phyloP scores from a whole-genome alignment of 2,888 invertebrate species.

The Creontiades dilutus region DNA sequence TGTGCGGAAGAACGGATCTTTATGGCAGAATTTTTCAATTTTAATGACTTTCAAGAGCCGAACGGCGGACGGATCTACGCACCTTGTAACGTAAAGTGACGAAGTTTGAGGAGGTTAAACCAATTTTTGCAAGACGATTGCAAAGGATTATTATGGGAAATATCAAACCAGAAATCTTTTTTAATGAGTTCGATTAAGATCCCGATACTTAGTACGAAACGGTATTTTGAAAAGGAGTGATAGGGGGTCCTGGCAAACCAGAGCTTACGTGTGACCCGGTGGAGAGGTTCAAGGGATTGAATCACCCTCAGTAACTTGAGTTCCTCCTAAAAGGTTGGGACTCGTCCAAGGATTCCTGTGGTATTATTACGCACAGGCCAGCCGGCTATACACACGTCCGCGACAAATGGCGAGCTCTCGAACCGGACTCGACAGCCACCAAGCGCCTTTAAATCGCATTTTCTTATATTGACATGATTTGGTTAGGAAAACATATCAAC shows the following conservation, averaged over 20 bases:
- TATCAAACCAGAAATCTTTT: not conserved
- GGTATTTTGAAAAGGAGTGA: not conserved
- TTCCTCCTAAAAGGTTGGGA: conserved; percentile 59
- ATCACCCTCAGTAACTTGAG: conserved; percentile 56
- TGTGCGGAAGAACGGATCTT: no score
- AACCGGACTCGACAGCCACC: not conserved
- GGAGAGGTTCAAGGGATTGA: conserved; percentile 46
- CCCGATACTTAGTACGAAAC: not conserved
- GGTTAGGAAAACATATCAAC: no score
- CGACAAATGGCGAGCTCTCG: conserved; percentile 51
- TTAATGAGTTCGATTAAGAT: not conserved
- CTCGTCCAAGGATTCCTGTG: conserved; percentile 54
- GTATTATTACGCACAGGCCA: conserved; percentile 59
- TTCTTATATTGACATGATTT: no score
- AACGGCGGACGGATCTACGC: no score
- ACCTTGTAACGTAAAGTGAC: no score
- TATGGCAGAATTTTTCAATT: no score
- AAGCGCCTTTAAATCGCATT: not conserved
- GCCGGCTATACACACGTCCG: conserved; percentile 49
- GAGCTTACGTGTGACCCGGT: not conserved
- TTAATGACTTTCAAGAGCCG: no score
- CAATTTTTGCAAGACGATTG: no score
- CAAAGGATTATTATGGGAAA: no score
- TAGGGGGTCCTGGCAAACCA: not conserved
- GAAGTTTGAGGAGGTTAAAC: no score